Evolutionary conservation across 2,113 vertebrate species (phyloP).

Genomic region (Microcebus murinus): DNA sequence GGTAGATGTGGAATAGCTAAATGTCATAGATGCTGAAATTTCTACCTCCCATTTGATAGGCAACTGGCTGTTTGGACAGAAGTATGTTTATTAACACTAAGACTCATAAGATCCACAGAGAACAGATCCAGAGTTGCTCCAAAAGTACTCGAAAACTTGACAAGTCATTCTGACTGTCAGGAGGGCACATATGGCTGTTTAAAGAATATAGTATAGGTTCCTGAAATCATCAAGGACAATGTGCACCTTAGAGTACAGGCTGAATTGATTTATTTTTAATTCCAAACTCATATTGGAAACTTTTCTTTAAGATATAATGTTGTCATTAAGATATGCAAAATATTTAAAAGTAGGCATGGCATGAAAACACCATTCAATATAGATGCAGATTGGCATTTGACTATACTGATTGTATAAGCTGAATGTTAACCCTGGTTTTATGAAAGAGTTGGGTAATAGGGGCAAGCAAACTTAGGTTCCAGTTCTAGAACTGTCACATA

Average conservation of each 20-base stretch:
- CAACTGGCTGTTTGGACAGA: not conserved
- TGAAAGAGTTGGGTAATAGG: fast-evolving
- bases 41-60: not conserved
- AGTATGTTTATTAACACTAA: not conserved
- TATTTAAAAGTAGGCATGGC: not conserved
- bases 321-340: not conserved
- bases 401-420: not conserved
- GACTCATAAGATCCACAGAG: too few species aligned
- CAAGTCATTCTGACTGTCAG: not conserved
- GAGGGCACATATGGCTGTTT: fast-evolving
- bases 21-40: not conserved
- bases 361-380: not conserved
- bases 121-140: fast-evolving
- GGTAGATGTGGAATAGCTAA: not conserved
- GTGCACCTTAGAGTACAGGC: not conserved
- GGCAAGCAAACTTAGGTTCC: not conserved
- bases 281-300: not conserved
- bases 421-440: not conserved
- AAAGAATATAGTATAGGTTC: not conserved
- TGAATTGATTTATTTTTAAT: not conserved
- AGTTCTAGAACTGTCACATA: not conserved
- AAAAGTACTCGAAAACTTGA: not conserved
- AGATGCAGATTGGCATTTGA: not conserved
- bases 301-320: not conserved
- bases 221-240: not conserved